Evolutionary conservation across 2,888 invertebrate species (phyloP).

Genomic region (Ecliptopera silaceata): DNA sequence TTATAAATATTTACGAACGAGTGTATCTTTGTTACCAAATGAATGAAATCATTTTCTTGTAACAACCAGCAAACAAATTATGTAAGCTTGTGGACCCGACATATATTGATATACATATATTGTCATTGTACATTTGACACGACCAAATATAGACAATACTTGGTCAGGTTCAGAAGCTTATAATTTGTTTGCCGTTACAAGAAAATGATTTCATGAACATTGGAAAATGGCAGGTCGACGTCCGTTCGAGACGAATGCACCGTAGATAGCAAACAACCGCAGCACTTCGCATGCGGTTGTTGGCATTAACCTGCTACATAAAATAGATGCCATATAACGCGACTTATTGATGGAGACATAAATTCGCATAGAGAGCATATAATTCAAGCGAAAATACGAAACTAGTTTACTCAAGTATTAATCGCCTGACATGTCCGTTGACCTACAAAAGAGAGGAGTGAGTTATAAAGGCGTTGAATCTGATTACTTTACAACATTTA

Average conservation of each 20-base stretch:
- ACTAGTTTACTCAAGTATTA: constrained; percentile 27
- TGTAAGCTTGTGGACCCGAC: no score
- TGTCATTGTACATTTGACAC: no score
- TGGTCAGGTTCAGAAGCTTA: background rate
- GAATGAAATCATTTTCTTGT: no score
- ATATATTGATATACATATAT: no score
- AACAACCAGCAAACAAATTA: no score
- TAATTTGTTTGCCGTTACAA: background rate
- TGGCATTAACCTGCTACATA: constrained; percentile 54
- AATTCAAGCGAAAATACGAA: constrained; percentile 38
- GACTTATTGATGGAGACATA: constrained; percentile 46
- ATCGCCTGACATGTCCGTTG: constrained; percentile 40
- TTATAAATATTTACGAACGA: background rate
- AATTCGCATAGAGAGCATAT: constrained; percentile 35
- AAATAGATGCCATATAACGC: constrained; percentile 53
- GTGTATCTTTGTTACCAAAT: no score
- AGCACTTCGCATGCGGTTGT: constrained; percentile 60
- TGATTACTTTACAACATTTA: constrained; percentile 63
- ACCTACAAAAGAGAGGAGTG: constrained; percentile 51
- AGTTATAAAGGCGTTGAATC: constrained; percentile 56
- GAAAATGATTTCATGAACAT: constrained; percentile 36
- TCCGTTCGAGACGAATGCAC: constrained; percentile 63
- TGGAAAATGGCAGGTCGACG: constrained; percentile 54
- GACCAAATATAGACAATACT: no score
- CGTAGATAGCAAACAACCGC: constrained; percentile 60